Percentiles rank a stretch among this genome's conserved stretches.
Evolutionary conservation across 1,140 invertebrate genomes (phyloP).

Genomic region (Macrosteles quadrilineatus): DNA sequence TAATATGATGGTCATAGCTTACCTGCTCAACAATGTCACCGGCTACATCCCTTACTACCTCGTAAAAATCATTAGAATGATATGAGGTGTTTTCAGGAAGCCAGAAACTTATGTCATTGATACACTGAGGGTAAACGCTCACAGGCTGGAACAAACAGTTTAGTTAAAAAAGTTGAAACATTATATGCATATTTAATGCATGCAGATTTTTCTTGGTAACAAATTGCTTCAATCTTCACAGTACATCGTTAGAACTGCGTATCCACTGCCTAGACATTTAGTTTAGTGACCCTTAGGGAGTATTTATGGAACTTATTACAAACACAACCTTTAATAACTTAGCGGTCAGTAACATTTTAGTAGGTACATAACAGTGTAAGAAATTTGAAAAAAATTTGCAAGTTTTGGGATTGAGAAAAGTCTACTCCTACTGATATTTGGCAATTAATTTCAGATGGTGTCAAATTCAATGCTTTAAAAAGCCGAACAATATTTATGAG

Average conservation of each 20-base stretch:
- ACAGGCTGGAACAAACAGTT: conserved; percentile 73
- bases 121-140: conserved; percentile 86
- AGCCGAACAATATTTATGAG: not conserved
- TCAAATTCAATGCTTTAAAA: not conserved
- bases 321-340: no score
- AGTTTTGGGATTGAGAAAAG: not conserved
- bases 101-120: conserved; percentile 97
- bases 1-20: conserved; percentile 19
- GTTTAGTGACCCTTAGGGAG: no score
- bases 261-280: no score
- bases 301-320: no score
- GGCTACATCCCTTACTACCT: conserved; percentile 83
- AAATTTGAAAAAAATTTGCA: not conserved
- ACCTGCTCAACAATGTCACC: conserved; percentile 94
- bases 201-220: no score
- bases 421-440: not conserved
- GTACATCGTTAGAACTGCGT: no score
- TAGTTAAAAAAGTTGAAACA: conserved; percentile 30
- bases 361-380: not conserved
- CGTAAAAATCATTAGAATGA: conserved; percentile 90
- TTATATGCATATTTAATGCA: not conserved
- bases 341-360: no score
- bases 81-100: conserved; percentile 70
- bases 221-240: no score
- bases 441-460: not conserved